A percentile compares a stretch with the other conserved stretches of the same genome.
These are phyloP conservation scores for Acridotheres tristis DNA, from an alignment of 2,797 vertebrate genomes.

Conservation along the genomic window DNA sequence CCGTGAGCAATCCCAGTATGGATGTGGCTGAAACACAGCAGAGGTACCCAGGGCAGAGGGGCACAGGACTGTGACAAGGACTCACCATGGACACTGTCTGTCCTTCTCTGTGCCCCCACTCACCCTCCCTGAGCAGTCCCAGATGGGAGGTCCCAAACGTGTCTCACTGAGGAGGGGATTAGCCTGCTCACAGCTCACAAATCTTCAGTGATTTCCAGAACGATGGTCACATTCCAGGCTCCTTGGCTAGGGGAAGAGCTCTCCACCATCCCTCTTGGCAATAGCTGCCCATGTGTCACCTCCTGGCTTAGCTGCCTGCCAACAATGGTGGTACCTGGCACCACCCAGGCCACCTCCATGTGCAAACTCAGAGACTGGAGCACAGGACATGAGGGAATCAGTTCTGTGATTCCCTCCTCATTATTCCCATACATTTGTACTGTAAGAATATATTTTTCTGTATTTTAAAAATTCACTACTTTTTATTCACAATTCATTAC, in stretches of 20 bases:
- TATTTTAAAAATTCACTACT: neutral
- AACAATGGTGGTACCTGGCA: neutral
- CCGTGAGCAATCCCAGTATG: neutral
- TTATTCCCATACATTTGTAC: neutral
- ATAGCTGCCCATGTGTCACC: accelerated
- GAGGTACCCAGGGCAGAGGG: neutral
- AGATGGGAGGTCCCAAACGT: accelerated
- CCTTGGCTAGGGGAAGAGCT: neutral
- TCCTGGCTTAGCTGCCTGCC: neutral
- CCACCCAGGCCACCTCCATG: neutral
- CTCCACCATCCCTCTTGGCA: neutral
- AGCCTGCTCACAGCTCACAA: accelerated
- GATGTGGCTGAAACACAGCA: neutral
- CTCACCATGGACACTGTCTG: accelerated
- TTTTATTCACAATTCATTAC: neutral
- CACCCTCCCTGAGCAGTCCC: neutral
- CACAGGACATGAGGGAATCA: neutral
- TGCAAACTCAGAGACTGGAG: neutral
- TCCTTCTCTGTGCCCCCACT: neutral
- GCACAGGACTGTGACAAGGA: neutral
- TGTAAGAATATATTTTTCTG: neutral
- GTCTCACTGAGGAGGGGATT: neutral
- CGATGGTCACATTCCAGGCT: neutral
- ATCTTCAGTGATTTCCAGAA: neutral
- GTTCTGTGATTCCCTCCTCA: neutral